Conservation (phyloP, 1,140 invertebrate species). For the Oedothorax gibbosus region DNA sequence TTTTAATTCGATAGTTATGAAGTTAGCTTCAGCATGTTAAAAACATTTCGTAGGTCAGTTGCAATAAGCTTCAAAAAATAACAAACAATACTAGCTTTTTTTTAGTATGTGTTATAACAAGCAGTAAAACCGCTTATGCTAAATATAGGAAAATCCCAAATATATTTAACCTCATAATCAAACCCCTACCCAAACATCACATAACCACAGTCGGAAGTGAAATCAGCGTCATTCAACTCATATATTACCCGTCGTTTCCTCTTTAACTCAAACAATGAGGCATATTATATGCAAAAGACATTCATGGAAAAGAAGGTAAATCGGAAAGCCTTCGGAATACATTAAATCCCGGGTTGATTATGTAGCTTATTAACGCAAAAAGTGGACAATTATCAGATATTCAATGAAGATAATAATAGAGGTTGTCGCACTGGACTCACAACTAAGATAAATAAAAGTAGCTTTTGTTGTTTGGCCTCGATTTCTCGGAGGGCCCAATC, state of each 20-base stretch:
- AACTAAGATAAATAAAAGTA: constrained; percentile 1
- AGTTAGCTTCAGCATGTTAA: too few relatives aligned
- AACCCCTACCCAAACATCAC: too few relatives aligned
- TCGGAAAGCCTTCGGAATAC: constrained; percentile 1
- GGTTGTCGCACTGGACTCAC: constrained; percentile 32
- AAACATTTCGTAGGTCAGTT: too few relatives aligned
- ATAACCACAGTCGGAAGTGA: too few relatives aligned
- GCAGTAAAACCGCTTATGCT: too few relatives aligned
- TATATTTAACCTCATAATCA: too few relatives aligned
- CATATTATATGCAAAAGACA: background rate
- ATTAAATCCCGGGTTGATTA: constrained; percentile 21
- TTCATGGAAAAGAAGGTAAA: background rate
- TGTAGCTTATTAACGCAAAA: constrained; percentile 31
- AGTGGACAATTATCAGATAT: constrained; percentile 39
- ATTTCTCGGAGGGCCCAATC: background rate
- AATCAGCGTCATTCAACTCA: too few relatives aligned
- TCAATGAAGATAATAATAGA: constrained; percentile 10
- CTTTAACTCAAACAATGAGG: constrained; percentile 11
- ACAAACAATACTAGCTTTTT: too few relatives aligned
- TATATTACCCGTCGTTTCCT: background rate
- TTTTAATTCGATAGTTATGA: too few relatives aligned
- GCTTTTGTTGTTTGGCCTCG: constrained; percentile 36
- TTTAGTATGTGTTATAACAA: too few relatives aligned
- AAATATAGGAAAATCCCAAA: too few relatives aligned
- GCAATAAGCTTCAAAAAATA: too few relatives aligned